Evolutionary conservation across 2,888 invertebrate species (phyloP), one percentile per base, ranked within the genome.

Genomic region (Leucania comma): DNA sequence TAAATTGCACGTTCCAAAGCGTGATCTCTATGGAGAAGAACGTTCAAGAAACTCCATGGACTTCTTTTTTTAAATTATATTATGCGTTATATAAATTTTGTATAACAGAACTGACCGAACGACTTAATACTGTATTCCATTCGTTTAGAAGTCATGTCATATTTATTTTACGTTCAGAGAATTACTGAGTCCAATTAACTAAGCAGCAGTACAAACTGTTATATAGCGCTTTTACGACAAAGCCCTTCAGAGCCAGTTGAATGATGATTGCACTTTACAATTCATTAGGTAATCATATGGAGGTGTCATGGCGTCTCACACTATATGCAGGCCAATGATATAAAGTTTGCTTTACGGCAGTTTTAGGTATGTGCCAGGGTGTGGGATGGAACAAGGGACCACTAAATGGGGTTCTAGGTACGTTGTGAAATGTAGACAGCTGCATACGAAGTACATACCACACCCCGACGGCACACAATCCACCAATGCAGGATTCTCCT

Each of bases 231-330:
- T 76, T 84, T 67, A 79, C 54, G 63, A 42, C 20, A 6, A 10
- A 58, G 56, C 56, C 22, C 62, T 82, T 73, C 46, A 79, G 10
- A 24, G 57, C 42, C 56, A 22, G 22, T 75, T 51, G 70, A 82
- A 69, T 77, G 48, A 64, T 82, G 77, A 83, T 82, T 79, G 74
- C 59, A 68, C 20, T 82, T 72, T 82, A 64, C 32, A 83, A 70
- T 73, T 70, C 68, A 83, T 78, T 57, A 83, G 29, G 32, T 58
- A 51, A 61, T 73, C 51, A 57, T 38, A 48, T 9, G 22, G 54
- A 38, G 29, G 26, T 9, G 58, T 50, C 24, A 24, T 50, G 46
- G 22, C 22, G 35, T 48, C n/a, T n/a, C 62, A 53, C 68, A 56
- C 51, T 69, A 60, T n/a, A 84, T 74, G 63, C 67, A 82, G 64